phyloP scores from a whole-genome alignment of 2,797 vertebrate species.

The Eurystomus glaucurus region DNA sequence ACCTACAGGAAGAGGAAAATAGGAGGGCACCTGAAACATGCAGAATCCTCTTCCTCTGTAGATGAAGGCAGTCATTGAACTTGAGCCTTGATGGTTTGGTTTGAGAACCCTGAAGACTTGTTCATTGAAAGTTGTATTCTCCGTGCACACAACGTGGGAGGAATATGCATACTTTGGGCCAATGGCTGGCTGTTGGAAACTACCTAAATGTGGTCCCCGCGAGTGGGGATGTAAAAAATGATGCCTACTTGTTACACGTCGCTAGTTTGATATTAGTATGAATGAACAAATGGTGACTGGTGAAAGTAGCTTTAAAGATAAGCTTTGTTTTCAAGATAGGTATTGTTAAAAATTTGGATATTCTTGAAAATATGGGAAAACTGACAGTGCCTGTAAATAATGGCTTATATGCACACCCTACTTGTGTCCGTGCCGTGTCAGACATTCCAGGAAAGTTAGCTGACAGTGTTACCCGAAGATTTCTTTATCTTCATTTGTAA shows the following conservation, averaged over 20 bases:
- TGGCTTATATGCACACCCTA: not conserved
- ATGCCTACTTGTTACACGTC: rapidly evolving
- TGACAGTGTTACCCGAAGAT: not conserved
- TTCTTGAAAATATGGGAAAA: not conserved
- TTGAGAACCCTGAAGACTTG: not conserved
- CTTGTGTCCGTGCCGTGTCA: not conserved
- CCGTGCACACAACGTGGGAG: rapidly evolving
- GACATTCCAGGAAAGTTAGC: not conserved
- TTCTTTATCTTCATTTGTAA: not conserved
- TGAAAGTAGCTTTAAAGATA: not conserved
- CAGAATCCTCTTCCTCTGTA: not conserved
- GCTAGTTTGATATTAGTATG: not conserved
- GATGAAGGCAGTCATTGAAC: not conserved
- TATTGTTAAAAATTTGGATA: not conserved
- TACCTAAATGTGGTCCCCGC: not conserved
- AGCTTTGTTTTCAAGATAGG: not conserved
- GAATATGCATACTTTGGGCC: not conserved
- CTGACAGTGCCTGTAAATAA: not conserved
- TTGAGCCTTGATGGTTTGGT: not conserved
- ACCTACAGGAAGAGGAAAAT: not conserved
- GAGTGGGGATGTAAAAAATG: not conserved
- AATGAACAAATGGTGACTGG: not conserved
- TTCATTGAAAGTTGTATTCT: not conserved
- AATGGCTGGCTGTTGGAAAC: not conserved
- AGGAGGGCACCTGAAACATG: not conserved